Base-by-base conservation (phyloP, 1,140 invertebrate genomes). In the Lutraria rhynchaena region DNA sequence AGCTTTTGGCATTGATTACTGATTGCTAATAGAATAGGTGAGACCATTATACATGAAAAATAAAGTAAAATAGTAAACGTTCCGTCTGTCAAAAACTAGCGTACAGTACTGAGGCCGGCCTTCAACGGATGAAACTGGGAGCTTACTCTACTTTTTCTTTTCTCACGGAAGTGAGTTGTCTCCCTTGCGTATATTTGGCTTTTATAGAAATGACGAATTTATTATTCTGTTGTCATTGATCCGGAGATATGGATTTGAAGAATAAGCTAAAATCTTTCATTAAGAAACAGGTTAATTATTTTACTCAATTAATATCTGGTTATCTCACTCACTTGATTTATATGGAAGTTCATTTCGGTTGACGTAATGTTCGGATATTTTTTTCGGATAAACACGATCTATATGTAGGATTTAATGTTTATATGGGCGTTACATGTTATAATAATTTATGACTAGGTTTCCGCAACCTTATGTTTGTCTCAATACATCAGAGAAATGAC, bases 201-300 rank as follows among this genome's bases (percentile, higher is more conserved):
- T 11, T 13, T 19, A 37, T 9, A 37, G 33, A 55, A 77, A 46
- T 29, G 13, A 63, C 4, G 15, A 46, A 46, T n/a, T 22, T 46
- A 29, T 22, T 27, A 11, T 19, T 7, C 24, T 46, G 9, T 46
- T 19, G 27, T 24, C 19, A 5, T 33, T 65, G 27, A 22, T 29
- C 17, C 5, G 1, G 3, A 3, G 46, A 53, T 60, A 90, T 90
- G 85, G 88, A 87, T 51, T 75, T 90, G 15, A 90, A 87, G 61
- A 87, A 85, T 29, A 90, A 88, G 81, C 51, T 90, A 11, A 88
- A 89, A 51, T 85, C 85, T 65, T 81, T 90, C 9, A 86, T 90
- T 24, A 83, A 75, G 61, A 87, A 85, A 69, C 87, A 88, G 86
- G 89, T 90, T n/a, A 27, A 63, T 60, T 22, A 1, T 19, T 29